These are phyloP conservation scores for Phataginus tetradactyla DNA, from an alignment of 2,797 vertebrate genomes.

Conservation along the genomic window DNA sequence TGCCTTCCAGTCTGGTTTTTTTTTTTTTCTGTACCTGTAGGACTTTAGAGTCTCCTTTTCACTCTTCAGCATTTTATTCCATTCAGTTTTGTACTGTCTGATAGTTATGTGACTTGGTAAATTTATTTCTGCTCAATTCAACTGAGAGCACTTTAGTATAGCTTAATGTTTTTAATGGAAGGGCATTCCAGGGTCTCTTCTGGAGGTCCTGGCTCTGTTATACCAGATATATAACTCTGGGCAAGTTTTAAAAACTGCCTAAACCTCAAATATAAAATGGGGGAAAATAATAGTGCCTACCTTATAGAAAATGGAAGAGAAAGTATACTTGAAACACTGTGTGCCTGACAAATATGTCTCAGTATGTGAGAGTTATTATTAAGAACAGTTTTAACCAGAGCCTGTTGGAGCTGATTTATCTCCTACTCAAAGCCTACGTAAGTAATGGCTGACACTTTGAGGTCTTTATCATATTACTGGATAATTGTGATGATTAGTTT, in stretches of 20 bases:
- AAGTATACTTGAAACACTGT: background rate
- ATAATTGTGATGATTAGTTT: background rate
- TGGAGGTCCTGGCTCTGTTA: background rate
- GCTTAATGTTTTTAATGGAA: background rate
- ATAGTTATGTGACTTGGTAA: constrained; percentile 18
- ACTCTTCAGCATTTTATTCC: background rate
- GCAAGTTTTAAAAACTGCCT: background rate
- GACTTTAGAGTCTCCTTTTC: background rate
- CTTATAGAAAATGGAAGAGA: background rate
- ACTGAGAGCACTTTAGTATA: background rate
- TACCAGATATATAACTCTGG: background rate
- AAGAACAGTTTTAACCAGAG: constrained; percentile 19
- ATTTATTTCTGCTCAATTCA: background rate
- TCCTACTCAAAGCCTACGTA: background rate
- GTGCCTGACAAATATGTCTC: background rate
- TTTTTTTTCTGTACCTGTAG: background rate
- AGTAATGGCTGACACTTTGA: background rate
- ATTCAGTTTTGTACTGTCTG: background rate
- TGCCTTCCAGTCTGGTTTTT: background rate
- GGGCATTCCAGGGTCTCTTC: background rate
- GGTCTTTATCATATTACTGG: background rate
- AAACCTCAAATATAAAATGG: constrained; percentile 11
- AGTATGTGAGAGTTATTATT: background rate
- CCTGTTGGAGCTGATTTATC: background rate
- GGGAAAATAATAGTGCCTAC: background rate